Conservation (phyloP, 1,140 invertebrate genomes). For the Sitophilus oryzae region DNA sequence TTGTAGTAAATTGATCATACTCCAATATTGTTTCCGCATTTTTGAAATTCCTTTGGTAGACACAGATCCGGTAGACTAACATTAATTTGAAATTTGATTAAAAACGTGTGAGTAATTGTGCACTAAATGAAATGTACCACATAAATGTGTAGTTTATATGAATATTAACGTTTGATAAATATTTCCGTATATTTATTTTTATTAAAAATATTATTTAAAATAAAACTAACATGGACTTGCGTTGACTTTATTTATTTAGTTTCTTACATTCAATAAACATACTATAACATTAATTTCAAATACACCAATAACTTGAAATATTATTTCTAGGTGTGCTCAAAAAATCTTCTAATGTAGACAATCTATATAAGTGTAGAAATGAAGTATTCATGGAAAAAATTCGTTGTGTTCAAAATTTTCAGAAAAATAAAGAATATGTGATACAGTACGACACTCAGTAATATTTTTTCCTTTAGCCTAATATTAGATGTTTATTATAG, state of each 20-base stretch:
- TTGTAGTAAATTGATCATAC: too few species aligned
- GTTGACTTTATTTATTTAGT: constrained; percentile 19
- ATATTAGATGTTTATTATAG: constrained; percentile 23
- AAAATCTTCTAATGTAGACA: constrained; percentile 25
- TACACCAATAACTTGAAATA: constrained; percentile 40
- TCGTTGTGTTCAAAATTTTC: constrained; percentile 17
- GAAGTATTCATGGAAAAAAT: constrained; percentile 14
- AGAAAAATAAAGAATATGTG: constrained; percentile 8
- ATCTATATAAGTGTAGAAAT: constrained; percentile 25
- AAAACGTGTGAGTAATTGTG: too few species aligned
- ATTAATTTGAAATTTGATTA: too few species aligned
- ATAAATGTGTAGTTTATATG: too few species aligned
- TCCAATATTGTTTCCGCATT: too few species aligned
- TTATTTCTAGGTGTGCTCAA: constrained; percentile 31
- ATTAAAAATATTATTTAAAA: too few species aligned
- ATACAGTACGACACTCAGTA: constrained; percentile 22
- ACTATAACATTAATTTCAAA: constrained; percentile 39
- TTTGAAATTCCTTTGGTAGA: too few species aligned
- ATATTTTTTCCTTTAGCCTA: constrained; percentile 21
- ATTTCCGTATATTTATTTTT: too few species aligned
- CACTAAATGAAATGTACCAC: too few species aligned
- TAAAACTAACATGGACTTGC: too few species aligned
- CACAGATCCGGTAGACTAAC: too few species aligned
- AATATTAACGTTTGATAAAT: too few species aligned
- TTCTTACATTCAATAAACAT: constrained; percentile 37